Percentiles rank a stretch among this genome's conserved stretches.
Conservation (phyloP, 2,888 invertebrate genomes). For the Stenurella melanura region DNA sequence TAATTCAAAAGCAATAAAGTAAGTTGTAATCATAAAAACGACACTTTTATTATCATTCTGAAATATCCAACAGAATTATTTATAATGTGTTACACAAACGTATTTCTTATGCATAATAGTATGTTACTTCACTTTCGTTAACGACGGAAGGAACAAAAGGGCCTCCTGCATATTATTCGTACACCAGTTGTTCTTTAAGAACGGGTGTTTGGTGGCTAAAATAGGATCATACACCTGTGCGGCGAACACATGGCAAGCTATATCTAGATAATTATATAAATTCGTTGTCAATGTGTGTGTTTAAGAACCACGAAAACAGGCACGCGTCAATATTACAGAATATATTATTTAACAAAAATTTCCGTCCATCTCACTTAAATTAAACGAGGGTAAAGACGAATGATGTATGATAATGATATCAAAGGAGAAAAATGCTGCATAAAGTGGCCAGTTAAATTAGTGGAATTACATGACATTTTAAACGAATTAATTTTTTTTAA, state of each 20-base stretch:
- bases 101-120: not conserved
- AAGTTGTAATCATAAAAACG: no score
- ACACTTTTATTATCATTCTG: no score
- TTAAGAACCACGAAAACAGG: constrained; percentile 18
- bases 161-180: constrained; percentile 51
- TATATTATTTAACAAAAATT: not conserved
- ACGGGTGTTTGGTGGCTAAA: constrained; percentile 44
- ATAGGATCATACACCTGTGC: constrained; percentile 48
- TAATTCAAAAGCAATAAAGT: no score
- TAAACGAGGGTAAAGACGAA: not conserved
- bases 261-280: constrained; percentile 40
- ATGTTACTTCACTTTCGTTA: not conserved
- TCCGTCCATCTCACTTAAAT: not conserved
- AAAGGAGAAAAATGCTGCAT: no score
- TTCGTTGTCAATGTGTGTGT: constrained; percentile 28
- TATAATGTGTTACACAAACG: not conserved
- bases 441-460: no score
- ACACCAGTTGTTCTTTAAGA: constrained; percentile 48
- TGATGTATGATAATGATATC: no score
- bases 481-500: no score
- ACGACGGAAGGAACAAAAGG: constrained; percentile 43
- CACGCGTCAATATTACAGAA: not conserved
- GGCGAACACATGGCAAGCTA: constrained; percentile 37
- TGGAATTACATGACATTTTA: no score
- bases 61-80: no score